These are phyloP conservation scores for Leptoclinus maculatus DNA, from an alignment of 2,797 vertebrate species.

Conservation along the genomic window DNA sequence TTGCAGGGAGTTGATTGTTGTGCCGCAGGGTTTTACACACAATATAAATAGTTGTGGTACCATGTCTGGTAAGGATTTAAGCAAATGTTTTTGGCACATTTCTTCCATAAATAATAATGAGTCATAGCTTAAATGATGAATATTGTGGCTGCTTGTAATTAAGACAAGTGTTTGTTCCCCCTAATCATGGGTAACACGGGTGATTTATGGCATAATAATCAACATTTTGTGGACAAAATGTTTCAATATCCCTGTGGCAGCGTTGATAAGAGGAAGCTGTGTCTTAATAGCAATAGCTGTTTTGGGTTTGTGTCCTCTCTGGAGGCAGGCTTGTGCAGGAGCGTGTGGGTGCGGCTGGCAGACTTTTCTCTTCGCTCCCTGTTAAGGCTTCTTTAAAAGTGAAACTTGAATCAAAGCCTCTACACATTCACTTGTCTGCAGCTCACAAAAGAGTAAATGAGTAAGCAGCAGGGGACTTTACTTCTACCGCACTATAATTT, in stretches of 20 bases:
- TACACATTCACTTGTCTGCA: constrained; percentile 51
- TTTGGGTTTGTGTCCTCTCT: constrained; percentile 50
- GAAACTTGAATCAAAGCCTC: constrained; percentile 65
- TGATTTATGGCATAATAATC: constrained; percentile 63
- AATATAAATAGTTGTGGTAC: constrained; percentile 38
- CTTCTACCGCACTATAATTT: constrained; percentile 62
- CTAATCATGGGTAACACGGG: constrained; percentile 45
- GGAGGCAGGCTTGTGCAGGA: constrained; percentile 67
- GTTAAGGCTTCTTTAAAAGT: constrained; percentile 60
- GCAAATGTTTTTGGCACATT: constrained; percentile 56
- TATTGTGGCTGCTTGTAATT: constrained; percentile 64
- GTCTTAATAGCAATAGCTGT: constrained; percentile 66
- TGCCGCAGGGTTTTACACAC: constrained; percentile 27
- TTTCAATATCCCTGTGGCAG: constrained; percentile 57
- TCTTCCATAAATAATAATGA: constrained; percentile 55
- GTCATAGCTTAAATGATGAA: constrained; percentile 51
- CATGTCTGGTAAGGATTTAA: constrained; percentile 50
- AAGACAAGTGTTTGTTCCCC: constrained; percentile 56
- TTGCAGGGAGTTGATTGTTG: constrained; percentile 45
- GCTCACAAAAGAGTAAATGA: constrained; percentile 76
- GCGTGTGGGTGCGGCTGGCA: constrained; percentile 60
- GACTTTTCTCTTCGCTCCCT: constrained; percentile 61
- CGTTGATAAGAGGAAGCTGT: constrained; percentile 68
- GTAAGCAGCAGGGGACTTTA: constrained; percentile 43
- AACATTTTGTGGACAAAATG: constrained; percentile 56